Percentiles rank a stretch among this genome's conserved stretches.
These are phyloP conservation scores for Pelecanoides urinatrix DNA, from an alignment of 2,113 vertebrate genomes.

Conservation along the genomic window DNA sequence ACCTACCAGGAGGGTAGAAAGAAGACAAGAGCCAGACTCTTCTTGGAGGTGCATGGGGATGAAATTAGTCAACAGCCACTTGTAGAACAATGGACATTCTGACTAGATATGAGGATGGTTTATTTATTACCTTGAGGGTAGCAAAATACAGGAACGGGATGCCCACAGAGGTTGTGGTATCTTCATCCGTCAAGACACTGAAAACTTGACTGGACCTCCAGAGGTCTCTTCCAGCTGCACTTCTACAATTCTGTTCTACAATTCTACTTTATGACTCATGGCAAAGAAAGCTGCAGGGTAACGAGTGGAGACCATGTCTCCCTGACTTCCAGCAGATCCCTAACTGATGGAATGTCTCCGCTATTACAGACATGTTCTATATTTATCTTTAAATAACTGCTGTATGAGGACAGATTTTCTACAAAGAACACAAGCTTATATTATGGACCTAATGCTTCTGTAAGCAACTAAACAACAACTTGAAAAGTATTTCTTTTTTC, in stretches of 20 bases:
- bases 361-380: background rate
- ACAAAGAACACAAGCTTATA: background rate
- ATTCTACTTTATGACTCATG: background rate
- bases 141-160: background rate
- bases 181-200: rapidly evolving
- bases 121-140: background rate
- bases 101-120: background rate
- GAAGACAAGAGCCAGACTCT: background rate
- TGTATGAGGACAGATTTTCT: background rate
- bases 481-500: background rate
- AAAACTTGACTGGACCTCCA: background rate
- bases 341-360: rapidly evolving
- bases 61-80: background rate
- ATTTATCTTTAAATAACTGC: background rate
- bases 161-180: background rate
- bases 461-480: background rate
- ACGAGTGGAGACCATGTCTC: background rate
- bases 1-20: background rate
- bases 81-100: background rate
- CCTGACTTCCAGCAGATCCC: background rate
- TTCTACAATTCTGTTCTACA: background rate
- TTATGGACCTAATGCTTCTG: background rate
- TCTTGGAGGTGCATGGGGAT: background rate
- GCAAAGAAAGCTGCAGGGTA: background rate
- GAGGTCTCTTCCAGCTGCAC: background rate